Base-by-base conservation (phyloP, 92 coral and sea anemone genomes). In the Siderastrea radians region DNA sequence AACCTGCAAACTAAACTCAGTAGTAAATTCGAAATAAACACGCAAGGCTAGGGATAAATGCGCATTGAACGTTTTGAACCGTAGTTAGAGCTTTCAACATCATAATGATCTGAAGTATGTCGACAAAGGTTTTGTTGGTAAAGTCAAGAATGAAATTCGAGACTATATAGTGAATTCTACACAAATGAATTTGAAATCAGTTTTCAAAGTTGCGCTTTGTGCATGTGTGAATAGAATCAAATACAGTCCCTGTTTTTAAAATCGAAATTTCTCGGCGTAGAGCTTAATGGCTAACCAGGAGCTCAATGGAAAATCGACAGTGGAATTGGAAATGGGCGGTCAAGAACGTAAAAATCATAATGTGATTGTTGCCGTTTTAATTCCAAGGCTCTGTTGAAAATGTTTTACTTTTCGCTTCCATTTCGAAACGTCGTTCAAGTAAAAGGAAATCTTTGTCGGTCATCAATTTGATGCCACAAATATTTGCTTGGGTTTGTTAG, bases 401-500 rank as follows among this genome's bases (percentile, higher is more conserved):
- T 11, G 80, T 74, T 84, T 84, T 52, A 52, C 87, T 64, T 84
- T 62, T 49, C 73, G 61, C 7, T 74, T 72, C 68, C 49, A 73
- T 46, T 73, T 69, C 80, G 43, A 73, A 84, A 60, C 50, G 87
- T 84, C 80, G 73, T 60, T 73, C 87, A 84, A 84, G 53, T 50
- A 59, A 84, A 81, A 88, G 69, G 80, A 80, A 86, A 82, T 67
- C 85, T 59, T 81, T 82, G 86, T 58, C 85, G 79, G 84, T 78
- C 74, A 75, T 80, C 84, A 71, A 81, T 93, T 50, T 87, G 93
- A 82, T 80, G 72, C 80, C 75, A 62, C 96, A 93, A 93, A 93
- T 93, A 93, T 90, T 93, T 86, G 87, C 93, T 77, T 64, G 9
- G 81, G 87, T 93, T 83, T 86, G 83, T 77, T 52, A 84, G 82